Evolutionary conservation across 2,797 vertebrate species (phyloP).

Genomic region (Sphaeramia orbicularis): DNA sequence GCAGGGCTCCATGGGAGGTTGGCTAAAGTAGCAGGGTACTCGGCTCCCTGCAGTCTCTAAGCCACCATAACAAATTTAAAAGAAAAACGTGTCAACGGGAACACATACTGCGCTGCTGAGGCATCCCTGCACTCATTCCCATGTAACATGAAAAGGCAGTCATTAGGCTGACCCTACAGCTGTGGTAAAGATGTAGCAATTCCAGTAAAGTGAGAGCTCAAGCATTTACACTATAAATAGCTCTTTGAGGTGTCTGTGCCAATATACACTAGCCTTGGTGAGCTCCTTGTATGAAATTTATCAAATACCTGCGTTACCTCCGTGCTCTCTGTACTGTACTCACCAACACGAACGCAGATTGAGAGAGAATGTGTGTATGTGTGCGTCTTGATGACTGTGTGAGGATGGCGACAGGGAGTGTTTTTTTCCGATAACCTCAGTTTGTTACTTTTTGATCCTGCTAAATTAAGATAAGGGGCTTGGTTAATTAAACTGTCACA

Average conservation of each 20-base stretch:
- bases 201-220: not conserved
- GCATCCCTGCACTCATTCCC: conserved; percentile 22
- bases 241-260: conserved; percentile 8
- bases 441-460: conserved; percentile 86
- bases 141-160: conserved; percentile 13
- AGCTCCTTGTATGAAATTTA: conserved; percentile 19
- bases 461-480: conserved; percentile 87
- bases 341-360: conserved; percentile 28
- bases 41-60: conserved; percentile 58
- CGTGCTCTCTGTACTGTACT: conserved; percentile 18
- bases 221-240: conserved; percentile 23
- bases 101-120: conserved; percentile 33
- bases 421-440: conserved; percentile 82
- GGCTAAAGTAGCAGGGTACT: conserved; percentile 73
- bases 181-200: conserved; percentile 26
- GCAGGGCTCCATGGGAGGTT: conserved; percentile 64
- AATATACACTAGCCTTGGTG: not conserved
- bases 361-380: conserved; percentile 33
- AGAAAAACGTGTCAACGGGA: conserved; percentile 69
- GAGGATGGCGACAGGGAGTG: conserved; percentile 68
- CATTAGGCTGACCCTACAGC: conserved; percentile 41
- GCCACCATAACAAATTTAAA: conserved; percentile 70
- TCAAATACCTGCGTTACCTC: conserved; percentile 34
- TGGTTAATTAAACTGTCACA: conserved; percentile 89
- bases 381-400: conserved; percentile 46